Evolutionary conservation across 2,113 vertebrate species (phyloP).

Genomic region (Ptilonorhynchus violaceus): DNA sequence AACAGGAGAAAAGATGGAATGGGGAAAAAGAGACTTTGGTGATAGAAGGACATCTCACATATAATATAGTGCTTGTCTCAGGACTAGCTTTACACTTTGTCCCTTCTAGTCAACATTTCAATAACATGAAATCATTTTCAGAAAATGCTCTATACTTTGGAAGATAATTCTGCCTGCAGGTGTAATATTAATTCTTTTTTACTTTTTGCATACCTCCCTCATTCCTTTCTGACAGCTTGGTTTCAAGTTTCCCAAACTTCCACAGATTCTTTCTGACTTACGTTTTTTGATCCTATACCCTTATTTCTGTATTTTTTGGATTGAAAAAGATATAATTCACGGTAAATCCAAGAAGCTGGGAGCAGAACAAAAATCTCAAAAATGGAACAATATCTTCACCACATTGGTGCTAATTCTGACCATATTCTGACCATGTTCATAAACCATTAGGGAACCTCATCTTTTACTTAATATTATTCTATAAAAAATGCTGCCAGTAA

Average conservation of each 20-base stretch:
- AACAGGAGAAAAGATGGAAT: neutral
- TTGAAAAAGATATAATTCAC: neutral
- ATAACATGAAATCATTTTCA: neutral
- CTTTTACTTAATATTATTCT: neutral
- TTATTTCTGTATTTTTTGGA: neutral
- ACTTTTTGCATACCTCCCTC: neutral
- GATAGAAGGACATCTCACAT: neutral
- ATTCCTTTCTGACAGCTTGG: neutral
- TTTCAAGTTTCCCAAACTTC: constrained; percentile 13
- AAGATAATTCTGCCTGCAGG: neutral
- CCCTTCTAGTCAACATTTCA: neutral
- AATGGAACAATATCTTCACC: neutral
- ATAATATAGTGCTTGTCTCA: neutral
- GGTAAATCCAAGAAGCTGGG: neutral
- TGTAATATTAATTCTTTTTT: neutral
- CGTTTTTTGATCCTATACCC: neutral
- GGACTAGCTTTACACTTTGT: neutral
- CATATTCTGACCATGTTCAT: neutral
- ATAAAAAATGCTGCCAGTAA: neutral
- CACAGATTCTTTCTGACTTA: neutral
- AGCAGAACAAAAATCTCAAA: neutral
- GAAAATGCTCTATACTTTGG: neutral
- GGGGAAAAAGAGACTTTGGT: neutral
- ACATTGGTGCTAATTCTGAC: neutral
- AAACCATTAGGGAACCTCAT: neutral